Evolutionary conservation across 2,888 invertebrate genomes (phyloP), one percentile per base, ranked within the genome.

Genomic region (Argyresthia albistria): DNA sequence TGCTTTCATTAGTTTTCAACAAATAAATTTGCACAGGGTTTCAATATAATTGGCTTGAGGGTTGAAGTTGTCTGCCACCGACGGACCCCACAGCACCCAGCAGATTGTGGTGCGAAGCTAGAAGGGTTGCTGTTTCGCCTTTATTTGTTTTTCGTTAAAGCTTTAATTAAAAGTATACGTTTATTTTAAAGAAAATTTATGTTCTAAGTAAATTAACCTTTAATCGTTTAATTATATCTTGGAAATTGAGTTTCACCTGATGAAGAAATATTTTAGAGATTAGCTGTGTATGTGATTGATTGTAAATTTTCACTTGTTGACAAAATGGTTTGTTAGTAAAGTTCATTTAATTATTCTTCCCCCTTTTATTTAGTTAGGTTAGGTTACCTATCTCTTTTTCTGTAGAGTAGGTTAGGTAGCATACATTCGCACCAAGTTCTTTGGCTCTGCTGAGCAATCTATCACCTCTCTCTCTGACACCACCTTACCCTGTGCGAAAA

Each of bases 151-250:
- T 82, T 77, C 78, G 80, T 82, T 81, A 80, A 76, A 79, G 82
- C 80, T 80, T 84, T 84, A 83, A 84, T 83, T 84, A 82, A 83
- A 82, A 81, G 79, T 78, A 25, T 4, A 80, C 73, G 80, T 80
- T 80, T 82, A 80, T 82, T 82, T 82, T 80, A 78, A 82, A 82
- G 80, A 80, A 82, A 82, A 83, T 80, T 83, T 75, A 81, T 81
- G 78, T 77, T 81, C 76, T 80, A 80, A 80, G 83, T 81, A 83
- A 83, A 80, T 81, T 83, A 80, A 82, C 80, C 79, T 76, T 75
- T 80, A 76, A 80, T 79, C 80, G 80, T 80, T 83, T 83, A 81
- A 83, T 84, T 84, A 82, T 82, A 79, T 83, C 76, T 80, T 77
- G 76, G 70, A 82, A 83, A 84, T 83, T 80, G 80, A 80, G 80